Evolutionary conservation across 2,888 invertebrate genomes (phyloP), one percentile per base, ranked within the genome.

Genomic region (Macroteleia sp.): DNA sequence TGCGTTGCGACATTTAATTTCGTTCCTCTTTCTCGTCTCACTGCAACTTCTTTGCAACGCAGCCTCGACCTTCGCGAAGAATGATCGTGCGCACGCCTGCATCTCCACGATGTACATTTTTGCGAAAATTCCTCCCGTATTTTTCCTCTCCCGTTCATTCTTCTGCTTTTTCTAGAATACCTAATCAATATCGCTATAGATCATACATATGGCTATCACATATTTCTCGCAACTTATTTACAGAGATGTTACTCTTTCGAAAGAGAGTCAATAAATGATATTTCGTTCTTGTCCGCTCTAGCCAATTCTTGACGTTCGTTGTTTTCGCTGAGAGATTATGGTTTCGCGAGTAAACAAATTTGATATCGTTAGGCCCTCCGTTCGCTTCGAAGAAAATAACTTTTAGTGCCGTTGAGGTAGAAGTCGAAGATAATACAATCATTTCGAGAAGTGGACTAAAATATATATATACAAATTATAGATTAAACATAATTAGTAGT

Each of bases 221-320:
- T 77, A 77, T 59, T 52, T 69, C 50, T 76, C 64, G 66, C 22
- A 66, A 71, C 64, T 71, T 77, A 77, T 77, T 70, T 77, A 77
- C 77, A 77, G 34, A 64, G 46, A 19, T 76, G 62, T 50, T 76
- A 57, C 62, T 54, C 34, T 39, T 36, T 39, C 28, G 66, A 34
- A 48, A 30, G 64, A 42, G 41, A 77, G 70, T 77, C 77, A 54
- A 77, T 77, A 70, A 59, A 66, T 70, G 52, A 57, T 66, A 70
- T 59, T 70, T 57, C 54, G 30, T 44, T 44, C 48, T 25, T 17
- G 50, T 30, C 36, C 36, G 30, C 56, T 39, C 30, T n/a, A n/a
- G n/a, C n/a, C 42, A 39, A 25, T 17, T 28, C 41, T 22, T 28
- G 32, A 36, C 36, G 41, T 77, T 77, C 77, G 71, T 71, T 77